These are phyloP conservation scores for Diarsia brunnea DNA, from an alignment of 2,888 invertebrate species.

Conservation along the genomic window DNA sequence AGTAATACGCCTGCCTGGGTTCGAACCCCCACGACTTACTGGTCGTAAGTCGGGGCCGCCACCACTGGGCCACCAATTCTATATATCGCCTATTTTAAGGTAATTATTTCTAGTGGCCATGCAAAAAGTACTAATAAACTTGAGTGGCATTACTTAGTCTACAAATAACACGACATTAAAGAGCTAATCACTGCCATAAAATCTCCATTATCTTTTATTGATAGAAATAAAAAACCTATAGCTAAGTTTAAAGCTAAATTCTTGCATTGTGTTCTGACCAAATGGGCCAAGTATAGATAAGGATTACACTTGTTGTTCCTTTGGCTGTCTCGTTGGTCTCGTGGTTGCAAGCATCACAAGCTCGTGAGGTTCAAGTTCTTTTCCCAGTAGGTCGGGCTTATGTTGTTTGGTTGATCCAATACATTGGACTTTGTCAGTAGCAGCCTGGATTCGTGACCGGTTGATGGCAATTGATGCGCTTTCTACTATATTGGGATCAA, in stretches of 20 bases:
- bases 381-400: neutral
- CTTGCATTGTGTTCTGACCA: neutral
- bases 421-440: neutral
- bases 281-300: neutral
- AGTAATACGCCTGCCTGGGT: too few species aligned
- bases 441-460: too few species aligned
- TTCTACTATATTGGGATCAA: neutral
- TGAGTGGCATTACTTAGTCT: neutral
- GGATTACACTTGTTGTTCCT: neutral
- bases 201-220: neutral
- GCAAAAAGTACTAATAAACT: neutral
- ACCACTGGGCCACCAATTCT: too few species aligned
- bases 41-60: too few species aligned
- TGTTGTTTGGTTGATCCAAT: neutral
- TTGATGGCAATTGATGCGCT: too few species aligned
- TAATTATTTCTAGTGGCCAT: neutral
- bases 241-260: neutral
- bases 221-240: neutral
- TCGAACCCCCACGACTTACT: too few species aligned
- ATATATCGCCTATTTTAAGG: neutral
- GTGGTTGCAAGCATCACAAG: neutral
- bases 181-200: constrained; percentile 8
- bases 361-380: neutral
- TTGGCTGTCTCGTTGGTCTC: neutral
- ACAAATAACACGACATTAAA: neutral